Evolutionary conservation across 2,113 vertebrate species (phyloP).

Genomic region (Gallinago jamesoni): DNA sequence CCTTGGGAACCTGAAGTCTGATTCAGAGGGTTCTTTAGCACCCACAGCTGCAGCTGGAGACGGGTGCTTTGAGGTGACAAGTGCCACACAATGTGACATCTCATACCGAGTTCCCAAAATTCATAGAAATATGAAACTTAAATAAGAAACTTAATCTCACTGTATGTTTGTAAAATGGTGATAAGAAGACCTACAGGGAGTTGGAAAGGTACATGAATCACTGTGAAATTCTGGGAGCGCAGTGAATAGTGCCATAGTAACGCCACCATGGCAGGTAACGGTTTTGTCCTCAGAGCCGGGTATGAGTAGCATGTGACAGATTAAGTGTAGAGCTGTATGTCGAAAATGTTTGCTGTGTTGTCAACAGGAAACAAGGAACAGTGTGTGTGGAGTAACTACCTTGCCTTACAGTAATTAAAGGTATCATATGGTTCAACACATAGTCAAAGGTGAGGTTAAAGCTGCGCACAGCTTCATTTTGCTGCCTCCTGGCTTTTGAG

Average conservation of each 20-base stretch:
- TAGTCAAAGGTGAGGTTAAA: not conserved
- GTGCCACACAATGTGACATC: not conserved
- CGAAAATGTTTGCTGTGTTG: not conserved
- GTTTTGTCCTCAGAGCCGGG: not conserved
- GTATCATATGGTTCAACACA: fast-evolving
- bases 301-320: not conserved
- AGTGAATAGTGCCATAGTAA: not conserved
- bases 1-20: not conserved
- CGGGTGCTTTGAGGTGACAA: not conserved
- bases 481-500: not conserved
- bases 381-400: not conserved
- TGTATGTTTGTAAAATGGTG: not conserved
- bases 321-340: not conserved
- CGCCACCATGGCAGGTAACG: not conserved
- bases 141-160: not conserved
- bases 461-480: not conserved
- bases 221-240: not conserved
- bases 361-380: not conserved
- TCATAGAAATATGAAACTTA: not conserved
- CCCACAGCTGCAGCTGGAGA: not conserved
- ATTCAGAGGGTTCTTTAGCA: not conserved
- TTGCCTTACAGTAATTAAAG: not conserved
- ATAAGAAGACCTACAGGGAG: not conserved
- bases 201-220: not conserved
- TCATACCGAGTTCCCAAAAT: not conserved